Evolutionary conservation across 2,113 vertebrate genomes (phyloP), one percentile per base, ranked within the genome.

Genomic region (Leptobrachium leishanense): DNA sequence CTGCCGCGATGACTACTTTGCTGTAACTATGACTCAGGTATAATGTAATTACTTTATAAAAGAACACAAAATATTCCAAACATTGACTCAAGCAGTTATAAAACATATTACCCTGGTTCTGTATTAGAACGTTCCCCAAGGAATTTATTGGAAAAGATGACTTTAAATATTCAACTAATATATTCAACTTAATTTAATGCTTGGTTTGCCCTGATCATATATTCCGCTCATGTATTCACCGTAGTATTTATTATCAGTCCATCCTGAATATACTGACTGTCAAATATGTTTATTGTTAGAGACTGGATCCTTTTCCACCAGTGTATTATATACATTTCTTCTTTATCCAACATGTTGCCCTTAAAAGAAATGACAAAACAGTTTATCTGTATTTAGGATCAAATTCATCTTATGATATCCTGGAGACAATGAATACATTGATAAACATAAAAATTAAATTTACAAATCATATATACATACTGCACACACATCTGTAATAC

Each of bases 161-260:
- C 40, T 66, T 66, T 75, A 65, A n/a, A 75, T 66, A 50, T 65
- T n/a, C 63, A 66, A 43, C 13, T 39, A 66, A 46, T 75, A 67
- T 31, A 2, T 2, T 67, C 15, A 50, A 54, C 12, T 67, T 54
- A 0, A 67, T 54, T 67, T 50, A 75, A 67, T 66, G 44, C 39
- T 53, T 67, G 63, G 64, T 53, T 53, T 66, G 2, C 44, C 64
- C 20, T 31, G 20, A 31, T 31, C 20, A 31, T 31, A 31, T 31
- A 31, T 64, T 65, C 2, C 43, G 11, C 62, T 11, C 50, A 44
- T 31, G 31, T 7, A 54, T 75, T n/a, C 62, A 39, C 43, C 6
- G 54, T 4, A 42, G 12, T 5, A 75, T 8, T 75, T 20, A 71
- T 71, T 50, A 71, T 63, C 43, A 44, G 44, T 10, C 9, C 59